Conservation (phyloP, 2,113 vertebrate species). For the Serilophus lunatus region DNA sequence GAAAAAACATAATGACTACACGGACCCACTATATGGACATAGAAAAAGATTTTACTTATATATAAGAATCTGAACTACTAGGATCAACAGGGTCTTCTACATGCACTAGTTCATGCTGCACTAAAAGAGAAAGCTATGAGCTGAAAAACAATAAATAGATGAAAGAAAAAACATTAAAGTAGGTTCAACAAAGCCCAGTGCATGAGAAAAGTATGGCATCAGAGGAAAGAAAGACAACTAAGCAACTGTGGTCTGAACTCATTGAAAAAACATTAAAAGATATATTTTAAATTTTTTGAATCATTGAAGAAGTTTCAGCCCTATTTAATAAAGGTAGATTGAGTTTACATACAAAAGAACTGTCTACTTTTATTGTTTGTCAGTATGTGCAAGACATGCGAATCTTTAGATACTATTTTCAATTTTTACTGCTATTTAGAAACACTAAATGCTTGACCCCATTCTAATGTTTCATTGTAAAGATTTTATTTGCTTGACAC, state of each 20-base stretch:
- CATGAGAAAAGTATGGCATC: neutral
- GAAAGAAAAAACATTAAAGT: neutral
- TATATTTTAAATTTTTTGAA: neutral
- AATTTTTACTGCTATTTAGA: neutral
- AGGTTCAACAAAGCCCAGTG: neutral
- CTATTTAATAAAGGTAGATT: neutral
- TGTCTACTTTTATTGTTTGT: neutral
- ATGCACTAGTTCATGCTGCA: neutral
- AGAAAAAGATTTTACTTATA: neutral
- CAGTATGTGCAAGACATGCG: neutral
- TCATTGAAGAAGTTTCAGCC: neutral
- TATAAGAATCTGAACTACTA: neutral
- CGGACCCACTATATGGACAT: neutral
- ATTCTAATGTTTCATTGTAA: neutral
- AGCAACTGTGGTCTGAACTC: neutral
- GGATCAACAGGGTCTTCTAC: neutral
- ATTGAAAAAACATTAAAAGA: neutral
- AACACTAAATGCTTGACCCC: neutral
- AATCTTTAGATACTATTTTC: neutral
- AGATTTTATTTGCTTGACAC: neutral
- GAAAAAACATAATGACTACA: neutral
- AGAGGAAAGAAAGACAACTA: neutral
- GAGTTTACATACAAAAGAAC: neutral
- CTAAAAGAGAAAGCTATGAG: neutral
- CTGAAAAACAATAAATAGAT: neutral